Conservation (phyloP, 2,113 vertebrate species). For the Tetrax tetrax region DNA sequence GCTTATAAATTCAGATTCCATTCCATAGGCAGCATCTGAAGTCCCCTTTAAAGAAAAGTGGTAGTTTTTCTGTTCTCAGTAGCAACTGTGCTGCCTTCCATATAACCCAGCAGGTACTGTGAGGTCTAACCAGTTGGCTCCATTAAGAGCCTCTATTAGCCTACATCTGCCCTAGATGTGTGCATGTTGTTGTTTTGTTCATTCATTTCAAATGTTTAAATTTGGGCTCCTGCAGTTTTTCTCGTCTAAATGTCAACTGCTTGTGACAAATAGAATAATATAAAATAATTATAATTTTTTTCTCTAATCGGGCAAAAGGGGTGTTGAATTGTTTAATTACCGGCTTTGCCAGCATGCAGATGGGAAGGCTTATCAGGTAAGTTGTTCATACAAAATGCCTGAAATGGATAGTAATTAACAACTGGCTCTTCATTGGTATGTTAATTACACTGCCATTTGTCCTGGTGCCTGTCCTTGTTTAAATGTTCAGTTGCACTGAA, state of each 20-base stretch:
- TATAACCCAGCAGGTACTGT: not conserved
- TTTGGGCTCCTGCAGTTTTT: conserved; percentile 2
- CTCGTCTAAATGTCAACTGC: conserved; percentile 9
- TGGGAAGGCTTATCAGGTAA: conserved; percentile 63
- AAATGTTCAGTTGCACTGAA: conserved; percentile 33
- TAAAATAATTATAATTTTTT: conserved; percentile 44
- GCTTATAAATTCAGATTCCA: not conserved
- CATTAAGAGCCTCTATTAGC: not conserved
- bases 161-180: not conserved
- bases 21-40: not conserved
- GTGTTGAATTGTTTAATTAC: conserved; percentile 62
- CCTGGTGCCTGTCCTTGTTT: conserved; percentile 42
- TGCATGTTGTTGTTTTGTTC: not conserved
- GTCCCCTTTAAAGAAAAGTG: not conserved
- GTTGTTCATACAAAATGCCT: conserved; percentile 32
- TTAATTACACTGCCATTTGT: conserved; percentile 40
- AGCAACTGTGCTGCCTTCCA: not conserved
- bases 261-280: conserved; percentile 43
- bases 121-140: not conserved
- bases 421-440: conserved; percentile 28
- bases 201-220: not conserved
- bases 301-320: conserved; percentile 42
- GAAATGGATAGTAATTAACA: conserved; percentile 49
- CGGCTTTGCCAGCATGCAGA: conserved; percentile 21
- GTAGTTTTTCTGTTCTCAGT: not conserved